Evolutionary conservation across 2,113 vertebrate species (phyloP).

Genomic region (Grantiella picta): DNA sequence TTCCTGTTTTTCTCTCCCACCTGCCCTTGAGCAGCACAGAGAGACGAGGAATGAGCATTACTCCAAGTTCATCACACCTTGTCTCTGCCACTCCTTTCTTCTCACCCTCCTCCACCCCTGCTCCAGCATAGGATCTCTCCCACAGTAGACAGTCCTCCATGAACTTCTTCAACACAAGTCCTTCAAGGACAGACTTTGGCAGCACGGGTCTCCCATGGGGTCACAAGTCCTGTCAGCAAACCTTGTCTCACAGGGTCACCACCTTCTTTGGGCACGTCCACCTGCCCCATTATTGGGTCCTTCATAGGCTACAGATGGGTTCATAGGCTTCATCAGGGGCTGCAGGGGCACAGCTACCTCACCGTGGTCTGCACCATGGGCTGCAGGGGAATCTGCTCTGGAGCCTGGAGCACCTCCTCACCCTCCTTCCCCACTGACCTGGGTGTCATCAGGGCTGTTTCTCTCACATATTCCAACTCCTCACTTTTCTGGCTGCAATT

Average conservation of each 20-base stretch:
- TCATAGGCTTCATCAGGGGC: neutral
- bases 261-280: too few relatives aligned
- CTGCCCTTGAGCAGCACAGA: neutral
- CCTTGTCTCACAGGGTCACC: rapidly evolving
- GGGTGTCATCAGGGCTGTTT: neutral
- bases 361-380: too few relatives aligned
- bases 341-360: neutral
- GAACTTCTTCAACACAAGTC: neutral
- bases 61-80: neutral
- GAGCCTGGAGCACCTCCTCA: rapidly evolving
- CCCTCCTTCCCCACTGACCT: neutral
- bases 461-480: neutral
- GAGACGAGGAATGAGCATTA: neutral
- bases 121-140: neutral
- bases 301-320: neutral
- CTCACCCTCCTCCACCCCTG: neutral
- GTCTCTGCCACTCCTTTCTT: neutral
- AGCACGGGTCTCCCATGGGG: rapidly evolving
- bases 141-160: neutral
- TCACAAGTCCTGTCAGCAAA: neutral
- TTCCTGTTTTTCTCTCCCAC: neutral
- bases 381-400: neutral
- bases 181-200: neutral
- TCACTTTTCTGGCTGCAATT: neutral
- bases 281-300: neutral